A percentile compares a stretch with the other conserved stretches of the same genome.
Evolutionary conservation across 2,888 invertebrate genomes (phyloP).

Genomic region (Hydrotaea cyrtoneurina): DNA sequence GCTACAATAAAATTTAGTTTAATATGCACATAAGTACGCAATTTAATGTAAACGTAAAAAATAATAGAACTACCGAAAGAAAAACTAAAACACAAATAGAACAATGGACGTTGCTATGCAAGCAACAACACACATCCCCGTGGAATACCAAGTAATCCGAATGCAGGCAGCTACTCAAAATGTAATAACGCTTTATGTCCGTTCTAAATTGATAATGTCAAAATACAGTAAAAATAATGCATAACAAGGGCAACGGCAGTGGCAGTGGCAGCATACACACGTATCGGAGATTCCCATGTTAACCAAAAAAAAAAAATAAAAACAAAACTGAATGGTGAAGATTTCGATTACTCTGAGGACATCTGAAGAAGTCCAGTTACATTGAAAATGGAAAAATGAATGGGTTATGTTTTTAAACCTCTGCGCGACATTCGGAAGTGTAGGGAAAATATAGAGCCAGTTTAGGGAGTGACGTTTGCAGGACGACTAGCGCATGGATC

Average conservation of each 20-base stretch:
- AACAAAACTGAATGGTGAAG: no score
- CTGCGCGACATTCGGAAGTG: no score
- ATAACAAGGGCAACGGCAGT: constrained; percentile 17
- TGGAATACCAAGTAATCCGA: background rate
- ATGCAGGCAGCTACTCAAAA: constrained; percentile 46
- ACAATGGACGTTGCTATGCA: background rate
- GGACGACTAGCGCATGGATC: no score
- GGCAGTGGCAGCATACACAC: background rate
- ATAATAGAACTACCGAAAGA: constrained; percentile 51
- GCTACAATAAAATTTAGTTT: constrained; percentile 65
- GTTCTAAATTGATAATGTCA: constrained; percentile 41
- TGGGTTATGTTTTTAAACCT: no score
- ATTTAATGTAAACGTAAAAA: constrained; percentile 64
- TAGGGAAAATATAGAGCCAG: no score
- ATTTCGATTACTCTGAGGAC: no score
- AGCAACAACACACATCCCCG: background rate
- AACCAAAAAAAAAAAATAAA: no score
- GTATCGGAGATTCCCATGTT: no score
- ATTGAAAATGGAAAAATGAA: no score
- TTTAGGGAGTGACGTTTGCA: no score
- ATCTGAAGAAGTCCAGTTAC: no score
- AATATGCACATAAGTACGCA: constrained; percentile 66
- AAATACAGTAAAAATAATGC: constrained; percentile 28
- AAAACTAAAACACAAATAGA: background rate
- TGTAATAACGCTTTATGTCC: constrained; percentile 47